Percentiles rank a stretch among this genome's conserved stretches.
Conservation (phyloP, 2,888 invertebrate genomes). For the Acrobeloides nanus region DNA sequence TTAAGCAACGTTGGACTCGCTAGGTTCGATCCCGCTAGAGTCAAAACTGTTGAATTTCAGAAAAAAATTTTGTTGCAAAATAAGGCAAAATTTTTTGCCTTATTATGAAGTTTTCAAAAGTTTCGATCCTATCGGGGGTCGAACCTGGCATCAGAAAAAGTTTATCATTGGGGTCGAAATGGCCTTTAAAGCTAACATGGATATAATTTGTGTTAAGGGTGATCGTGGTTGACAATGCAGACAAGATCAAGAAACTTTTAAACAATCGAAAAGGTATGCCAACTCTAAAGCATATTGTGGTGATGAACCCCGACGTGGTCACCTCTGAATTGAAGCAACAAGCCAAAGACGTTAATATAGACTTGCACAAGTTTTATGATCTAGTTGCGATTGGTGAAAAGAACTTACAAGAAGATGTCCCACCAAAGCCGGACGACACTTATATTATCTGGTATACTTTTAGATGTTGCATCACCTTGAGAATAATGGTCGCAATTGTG, state of each 20-base stretch:
- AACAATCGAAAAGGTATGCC: constrained; percentile 25
- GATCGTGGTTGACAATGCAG: constrained; percentile 38
- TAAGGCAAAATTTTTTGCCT: no score
- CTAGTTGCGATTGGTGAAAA: constrained; percentile 21
- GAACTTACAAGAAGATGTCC: constrained; percentile 16
- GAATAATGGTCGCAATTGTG: background rate
- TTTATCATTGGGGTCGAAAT: no score
- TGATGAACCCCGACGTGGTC: constrained; percentile 30
- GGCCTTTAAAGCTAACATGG: background rate
- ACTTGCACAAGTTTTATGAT: constrained; percentile 30
- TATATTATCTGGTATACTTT: constrained; percentile 51
- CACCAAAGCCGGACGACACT: constrained; percentile 51
- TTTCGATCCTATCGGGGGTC: no score
- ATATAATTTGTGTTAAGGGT: constrained; percentile 19
- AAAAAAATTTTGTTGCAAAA: no score
- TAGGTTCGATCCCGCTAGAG: no score
- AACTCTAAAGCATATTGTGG: constrained; percentile 35
- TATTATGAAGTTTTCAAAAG: no score
- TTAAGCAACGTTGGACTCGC: no score
- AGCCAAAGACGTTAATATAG: constrained; percentile 19
- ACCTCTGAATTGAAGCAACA: constrained; percentile 12
- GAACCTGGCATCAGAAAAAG: no score
- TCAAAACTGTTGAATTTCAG: no score
- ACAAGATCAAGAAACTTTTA: constrained; percentile 30
- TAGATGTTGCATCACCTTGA: background rate